Base-by-base conservation (phyloP, 2,888 invertebrate genomes). In the Pegoplata infirma region DNA sequence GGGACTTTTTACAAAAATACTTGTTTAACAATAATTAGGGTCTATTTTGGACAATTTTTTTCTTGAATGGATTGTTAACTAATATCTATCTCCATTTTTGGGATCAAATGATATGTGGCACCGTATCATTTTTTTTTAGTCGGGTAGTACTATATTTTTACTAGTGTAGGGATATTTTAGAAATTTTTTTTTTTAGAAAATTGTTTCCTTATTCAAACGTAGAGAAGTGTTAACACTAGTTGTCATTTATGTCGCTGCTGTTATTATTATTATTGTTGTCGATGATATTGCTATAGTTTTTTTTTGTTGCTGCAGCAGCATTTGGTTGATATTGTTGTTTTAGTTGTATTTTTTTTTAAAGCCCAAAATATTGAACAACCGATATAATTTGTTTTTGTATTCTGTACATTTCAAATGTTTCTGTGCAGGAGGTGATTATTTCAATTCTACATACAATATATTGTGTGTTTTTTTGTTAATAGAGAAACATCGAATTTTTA, bases 371-470 rank as follows among this genome's bases (percentile, higher is more conserved):
- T 64, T 74, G 64, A 78, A 73, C 64, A 69, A n/a, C 28, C 51
- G 16, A 68, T 77, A n/a, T 56, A 23, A 12, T 16, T 6, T 59
- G 10, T 51, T 10, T 36, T 47, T 32, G 23, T 44, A 55, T 44
- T 10, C 44, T 58, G 46, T 66, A 25, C 14, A 19, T 28, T 53
- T 66, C 67, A 55, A 64, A 69, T 47, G 55, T 40, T 25, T 79
- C 79, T 75, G 71, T 75, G 79, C 79, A 79, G 79, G 79, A 79
- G 79, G 79, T 75, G 74, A 75, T 67, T 67, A 56, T 63, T 69
- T 55, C 6, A 61, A 28, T 44, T 16, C 2, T 32, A 23, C 56
- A 23, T 56, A 40, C 4, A 40, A n/a, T 8, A 5, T 3, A 6
- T 46, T 40, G 17, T 12, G 12, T 55, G 47, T 32, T 23, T 44